Evolutionary conservation across 2,888 invertebrate genomes (phyloP).

Genomic region (Chymomyza amoena): DNA sequence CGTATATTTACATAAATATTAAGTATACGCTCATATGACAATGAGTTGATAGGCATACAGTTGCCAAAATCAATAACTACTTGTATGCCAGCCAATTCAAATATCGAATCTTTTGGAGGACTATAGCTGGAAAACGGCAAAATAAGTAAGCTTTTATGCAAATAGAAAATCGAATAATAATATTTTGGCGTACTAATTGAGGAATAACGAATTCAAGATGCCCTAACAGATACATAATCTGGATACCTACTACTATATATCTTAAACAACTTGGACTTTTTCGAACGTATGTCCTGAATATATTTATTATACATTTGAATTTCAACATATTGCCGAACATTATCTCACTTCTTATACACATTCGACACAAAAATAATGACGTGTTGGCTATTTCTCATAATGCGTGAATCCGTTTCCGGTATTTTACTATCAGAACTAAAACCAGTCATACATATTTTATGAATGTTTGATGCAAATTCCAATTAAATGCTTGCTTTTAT

Average conservation of each 20-base stretch:
- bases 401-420: neutral
- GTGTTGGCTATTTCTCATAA: neutral
- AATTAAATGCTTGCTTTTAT: neutral
- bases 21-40: neutral
- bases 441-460: neutral
- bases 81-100: neutral
- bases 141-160: neutral
- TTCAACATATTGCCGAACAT: too few relatives aligned
- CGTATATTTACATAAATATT: neutral
- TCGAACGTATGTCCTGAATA: too few relatives aligned
- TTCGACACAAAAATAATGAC: neutral
- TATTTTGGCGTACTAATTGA: too few relatives aligned
- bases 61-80: neutral
- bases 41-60: neutral
- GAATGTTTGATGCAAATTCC: neutral
- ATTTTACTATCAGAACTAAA: neutral
- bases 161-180: too few relatives aligned
- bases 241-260: too few relatives aligned
- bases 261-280: too few relatives aligned
- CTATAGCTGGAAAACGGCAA: neutral
- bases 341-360: too few relatives aligned
- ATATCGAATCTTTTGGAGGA: neutral
- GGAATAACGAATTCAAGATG: too few relatives aligned
- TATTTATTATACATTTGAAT: too few relatives aligned
- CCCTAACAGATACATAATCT: too few relatives aligned